These are phyloP conservation scores for Hafferia zeledoni DNA, from an alignment of 2,797 vertebrate genomes.

Conservation along the genomic window DNA sequence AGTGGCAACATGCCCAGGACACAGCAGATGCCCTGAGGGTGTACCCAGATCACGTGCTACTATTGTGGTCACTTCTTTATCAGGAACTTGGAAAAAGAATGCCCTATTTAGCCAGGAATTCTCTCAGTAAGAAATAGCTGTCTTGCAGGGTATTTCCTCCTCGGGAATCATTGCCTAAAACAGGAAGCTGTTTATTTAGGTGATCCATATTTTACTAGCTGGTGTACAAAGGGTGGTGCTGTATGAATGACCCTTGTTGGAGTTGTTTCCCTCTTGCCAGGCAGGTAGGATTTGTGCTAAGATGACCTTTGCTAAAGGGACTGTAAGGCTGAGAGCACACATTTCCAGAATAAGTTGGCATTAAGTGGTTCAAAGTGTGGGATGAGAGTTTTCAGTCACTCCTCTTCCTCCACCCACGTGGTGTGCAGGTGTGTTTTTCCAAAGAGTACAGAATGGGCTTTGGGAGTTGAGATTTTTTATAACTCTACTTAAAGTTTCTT, in stretches of 20 bases:
- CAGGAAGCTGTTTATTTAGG: slow-evolving; percentile 12
- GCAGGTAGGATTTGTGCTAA: background rate
- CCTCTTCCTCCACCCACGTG: background rate
- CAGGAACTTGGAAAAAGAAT: background rate
- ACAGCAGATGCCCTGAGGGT: background rate
- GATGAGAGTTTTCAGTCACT: background rate
- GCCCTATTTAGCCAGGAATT: background rate
- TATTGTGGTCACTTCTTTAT: background rate
- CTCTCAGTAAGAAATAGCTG: background rate
- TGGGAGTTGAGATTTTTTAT: background rate
- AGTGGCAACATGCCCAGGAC: background rate
- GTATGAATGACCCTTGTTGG: background rate
- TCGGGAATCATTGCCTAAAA: background rate
- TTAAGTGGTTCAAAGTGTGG: background rate
- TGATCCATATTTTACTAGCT: background rate
- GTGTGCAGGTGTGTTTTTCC: background rate
- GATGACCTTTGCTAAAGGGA: background rate
- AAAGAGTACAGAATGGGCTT: background rate
- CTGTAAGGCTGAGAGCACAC: background rate
- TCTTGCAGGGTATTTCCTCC: background rate
- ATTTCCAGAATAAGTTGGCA: background rate
- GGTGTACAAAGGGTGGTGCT: slow-evolving; percentile 2
- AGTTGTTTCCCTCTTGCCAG: background rate
- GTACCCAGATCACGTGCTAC: background rate
- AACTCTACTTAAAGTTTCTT: background rate